Percentiles rank a stretch among this genome's conserved stretches.
Conservation (phyloP, 2,113 vertebrate species). For the Syngnathus scovelli region DNA sequence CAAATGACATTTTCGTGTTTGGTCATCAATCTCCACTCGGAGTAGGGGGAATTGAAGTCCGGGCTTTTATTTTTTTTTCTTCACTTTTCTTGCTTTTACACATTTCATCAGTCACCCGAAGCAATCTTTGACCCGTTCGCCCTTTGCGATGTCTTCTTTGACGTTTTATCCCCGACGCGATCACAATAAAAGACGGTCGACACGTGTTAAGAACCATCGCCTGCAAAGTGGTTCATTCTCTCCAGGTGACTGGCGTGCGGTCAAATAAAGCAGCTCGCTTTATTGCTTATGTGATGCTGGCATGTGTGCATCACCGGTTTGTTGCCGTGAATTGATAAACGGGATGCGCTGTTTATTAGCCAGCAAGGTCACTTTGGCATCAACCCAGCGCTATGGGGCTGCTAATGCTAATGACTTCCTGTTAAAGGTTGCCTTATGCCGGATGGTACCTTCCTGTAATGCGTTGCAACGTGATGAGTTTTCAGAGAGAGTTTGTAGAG, state of each 20-base stretch:
- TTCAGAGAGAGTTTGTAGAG: slow-evolving; percentile 20
- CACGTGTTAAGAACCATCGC: slow-evolving; percentile 25
- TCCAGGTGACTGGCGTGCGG: slow-evolving; percentile 45
- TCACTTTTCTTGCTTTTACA: slow-evolving; percentile 10
- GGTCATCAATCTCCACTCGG: slow-evolving; percentile 43
- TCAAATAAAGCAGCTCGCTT: slow-evolving; percentile 27
- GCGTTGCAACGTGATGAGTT: slow-evolving; percentile 29
- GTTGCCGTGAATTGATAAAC: slow-evolving; percentile 24
- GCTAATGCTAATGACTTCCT: slow-evolving; percentile 38
- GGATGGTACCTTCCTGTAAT: slow-evolving; percentile 34
- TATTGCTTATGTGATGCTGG: neutral
- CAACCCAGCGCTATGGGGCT: slow-evolving; percentile 28
- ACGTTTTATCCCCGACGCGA: slow-evolving; percentile 22
- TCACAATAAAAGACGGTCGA: slow-evolving; percentile 27
- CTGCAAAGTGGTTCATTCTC: slow-evolving; percentile 54
- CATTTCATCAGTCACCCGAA: slow-evolving; percentile 34
- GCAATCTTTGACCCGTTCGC: slow-evolving; percentile 42
- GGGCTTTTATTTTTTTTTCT: too few species aligned
- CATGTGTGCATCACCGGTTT: neutral
- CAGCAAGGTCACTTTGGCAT: slow-evolving; percentile 42
- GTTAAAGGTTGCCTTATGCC: slow-evolving; percentile 24
- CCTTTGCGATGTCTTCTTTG: slow-evolving; percentile 29
- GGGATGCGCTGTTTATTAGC: slow-evolving; percentile 8
- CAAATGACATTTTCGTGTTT: slow-evolving; percentile 52
- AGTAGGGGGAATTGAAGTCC: slow-evolving; percentile 4